Evolutionary conservation across 2,113 vertebrate genomes (phyloP).

Genomic region (Dendrocopos noguchii): DNA sequence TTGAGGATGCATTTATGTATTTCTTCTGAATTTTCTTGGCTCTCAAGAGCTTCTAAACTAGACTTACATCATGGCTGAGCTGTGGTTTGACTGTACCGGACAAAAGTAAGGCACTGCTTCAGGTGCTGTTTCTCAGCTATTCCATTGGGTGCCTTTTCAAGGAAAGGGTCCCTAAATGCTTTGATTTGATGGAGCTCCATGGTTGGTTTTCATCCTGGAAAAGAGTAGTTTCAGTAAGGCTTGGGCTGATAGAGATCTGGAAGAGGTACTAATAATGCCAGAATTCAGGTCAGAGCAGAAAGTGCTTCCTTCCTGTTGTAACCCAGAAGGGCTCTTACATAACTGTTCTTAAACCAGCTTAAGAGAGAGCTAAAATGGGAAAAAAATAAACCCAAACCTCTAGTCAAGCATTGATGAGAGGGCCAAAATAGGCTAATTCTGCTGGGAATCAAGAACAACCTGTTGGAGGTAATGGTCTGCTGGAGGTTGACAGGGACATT

Average conservation of each 20-base stretch:
- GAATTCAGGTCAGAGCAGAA: neutral
- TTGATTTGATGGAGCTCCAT: neutral
- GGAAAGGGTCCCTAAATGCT: no score
- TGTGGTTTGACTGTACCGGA: neutral
- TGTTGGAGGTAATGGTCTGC: neutral
- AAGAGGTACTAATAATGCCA: neutral
- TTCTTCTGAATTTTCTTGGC: neutral
- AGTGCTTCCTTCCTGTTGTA: neutral
- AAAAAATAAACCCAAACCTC: no score
- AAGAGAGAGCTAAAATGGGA: neutral
- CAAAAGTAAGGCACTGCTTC: neutral
- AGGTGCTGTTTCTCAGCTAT: neutral
- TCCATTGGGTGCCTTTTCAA: neutral
- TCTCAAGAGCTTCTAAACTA: neutral
- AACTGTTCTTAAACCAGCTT: neutral
- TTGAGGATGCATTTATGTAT: neutral
- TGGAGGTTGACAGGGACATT: neutral
- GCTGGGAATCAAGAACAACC: neutral
- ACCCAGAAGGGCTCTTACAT: neutral
- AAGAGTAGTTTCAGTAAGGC: neutral
- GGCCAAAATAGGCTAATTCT: neutral
- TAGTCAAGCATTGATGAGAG: neutral
- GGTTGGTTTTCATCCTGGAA: neutral
- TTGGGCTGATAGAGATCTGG: neutral
- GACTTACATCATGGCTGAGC: neutral